phyloP scores from a whole-genome alignment of 53 echinoderm and acorn worm genomes.

The Holothuria scabra region DNA sequence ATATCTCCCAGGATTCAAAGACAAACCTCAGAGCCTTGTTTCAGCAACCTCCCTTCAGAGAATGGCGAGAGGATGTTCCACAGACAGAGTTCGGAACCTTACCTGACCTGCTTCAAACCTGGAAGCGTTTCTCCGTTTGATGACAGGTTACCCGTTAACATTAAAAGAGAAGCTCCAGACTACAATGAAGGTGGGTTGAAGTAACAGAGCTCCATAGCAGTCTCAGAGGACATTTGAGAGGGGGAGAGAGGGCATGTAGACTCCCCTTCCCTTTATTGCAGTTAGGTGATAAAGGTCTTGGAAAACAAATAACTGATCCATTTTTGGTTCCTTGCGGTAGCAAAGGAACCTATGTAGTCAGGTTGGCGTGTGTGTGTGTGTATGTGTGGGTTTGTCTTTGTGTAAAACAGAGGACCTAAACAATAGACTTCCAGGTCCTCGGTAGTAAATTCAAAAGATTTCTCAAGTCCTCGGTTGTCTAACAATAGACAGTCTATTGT shows the following conservation, averaged over 20 bases:
- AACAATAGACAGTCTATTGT: too few species aligned
- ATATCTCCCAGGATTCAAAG: constrained; percentile 74
- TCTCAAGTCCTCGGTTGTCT: too few species aligned
- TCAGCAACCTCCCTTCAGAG: constrained; percentile 60
- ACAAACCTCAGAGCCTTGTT: constrained; percentile 94
- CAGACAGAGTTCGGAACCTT: constrained; percentile 93
- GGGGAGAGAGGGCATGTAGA: neutral
- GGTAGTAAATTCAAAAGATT: too few species aligned
- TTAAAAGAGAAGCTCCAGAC: constrained; percentile 19
- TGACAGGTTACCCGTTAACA: constrained; percentile 39
- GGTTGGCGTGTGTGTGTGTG: too few species aligned
- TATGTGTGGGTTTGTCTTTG: too few species aligned
- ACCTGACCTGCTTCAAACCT: constrained; percentile 77
- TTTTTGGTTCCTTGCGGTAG: too few species aligned
- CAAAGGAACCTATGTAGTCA: too few species aligned
- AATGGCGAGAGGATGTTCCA: constrained; percentile 64
- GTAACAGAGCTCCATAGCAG: neutral
- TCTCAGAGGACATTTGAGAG: neutral
- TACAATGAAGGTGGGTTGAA: constrained; percentile 19
- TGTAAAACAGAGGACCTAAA: too few species aligned
- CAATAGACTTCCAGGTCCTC: too few species aligned
- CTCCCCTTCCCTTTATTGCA: neutral
- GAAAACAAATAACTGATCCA: too few species aligned
- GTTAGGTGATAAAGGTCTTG: too few species aligned
- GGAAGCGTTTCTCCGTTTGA: constrained; percentile 18